phyloP scores from a whole-genome alignment of 2,113 vertebrate genomes.

The Bubo blakistoni region DNA sequence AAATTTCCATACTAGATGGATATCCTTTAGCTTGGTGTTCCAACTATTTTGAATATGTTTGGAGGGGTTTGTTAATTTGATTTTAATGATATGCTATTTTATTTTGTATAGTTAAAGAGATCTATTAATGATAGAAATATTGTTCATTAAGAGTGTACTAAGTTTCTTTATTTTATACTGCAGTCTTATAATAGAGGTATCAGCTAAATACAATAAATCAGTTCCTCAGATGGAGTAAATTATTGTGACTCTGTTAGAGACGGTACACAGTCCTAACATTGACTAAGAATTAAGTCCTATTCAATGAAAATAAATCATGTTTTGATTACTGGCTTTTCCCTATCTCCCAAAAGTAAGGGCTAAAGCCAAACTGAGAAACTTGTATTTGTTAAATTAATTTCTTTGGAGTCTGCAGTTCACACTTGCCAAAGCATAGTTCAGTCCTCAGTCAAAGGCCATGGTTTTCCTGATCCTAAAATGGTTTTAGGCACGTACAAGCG shows the following conservation, averaged over 20 bases:
- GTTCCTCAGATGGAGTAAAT: neutral
- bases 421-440: neutral
- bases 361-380: neutral
- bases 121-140: neutral
- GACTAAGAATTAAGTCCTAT: neutral
- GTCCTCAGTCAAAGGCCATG: neutral
- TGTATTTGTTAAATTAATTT: neutral
- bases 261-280: neutral
- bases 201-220: neutral
- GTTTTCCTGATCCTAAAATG: neutral
- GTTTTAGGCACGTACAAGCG: neutral
- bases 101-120: neutral
- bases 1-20: neutral
- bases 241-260: neutral
- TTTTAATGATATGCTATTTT: neutral
- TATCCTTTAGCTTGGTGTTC: neutral
- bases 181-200: neutral
- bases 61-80: accelerated
- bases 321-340: neutral
- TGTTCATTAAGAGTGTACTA: neutral
- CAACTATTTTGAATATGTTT: neutral
- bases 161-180: neutral
- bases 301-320: neutral
- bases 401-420: neutral
- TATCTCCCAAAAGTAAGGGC: neutral